Percentiles rank a stretch among this genome's conserved stretches.
Conservation (phyloP, 2,888 invertebrate genomes). For the Cenopis cana region DNA sequence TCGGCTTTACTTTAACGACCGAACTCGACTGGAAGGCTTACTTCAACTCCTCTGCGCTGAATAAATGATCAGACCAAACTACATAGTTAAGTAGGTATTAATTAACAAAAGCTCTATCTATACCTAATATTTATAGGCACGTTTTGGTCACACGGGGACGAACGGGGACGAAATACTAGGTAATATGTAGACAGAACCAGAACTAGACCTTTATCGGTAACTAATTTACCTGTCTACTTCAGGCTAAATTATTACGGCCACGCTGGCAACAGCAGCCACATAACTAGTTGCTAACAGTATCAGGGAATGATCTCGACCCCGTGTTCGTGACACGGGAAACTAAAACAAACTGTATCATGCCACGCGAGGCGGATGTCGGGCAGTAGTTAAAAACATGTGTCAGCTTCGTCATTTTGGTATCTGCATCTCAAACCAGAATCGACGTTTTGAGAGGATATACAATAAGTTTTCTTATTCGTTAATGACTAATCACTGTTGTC, state of each 20-base stretch:
- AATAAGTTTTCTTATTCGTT: slow-evolving; percentile 26
- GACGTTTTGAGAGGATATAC: not conserved
- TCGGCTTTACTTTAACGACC: slow-evolving; percentile 23
- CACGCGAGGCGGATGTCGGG: slow-evolving; percentile 10
- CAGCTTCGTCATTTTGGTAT: not conserved
- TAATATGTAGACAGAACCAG: not conserved
- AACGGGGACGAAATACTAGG: not conserved
- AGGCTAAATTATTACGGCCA: slow-evolving; percentile 30
- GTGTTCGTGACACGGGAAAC: slow-evolving; percentile 34
- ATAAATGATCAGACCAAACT: slow-evolving; percentile 28
- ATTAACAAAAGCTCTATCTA: not conserved
- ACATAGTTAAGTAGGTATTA: slow-evolving; percentile 5
- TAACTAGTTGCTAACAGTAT: slow-evolving; percentile 53
- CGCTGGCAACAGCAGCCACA: slow-evolving; percentile 47
- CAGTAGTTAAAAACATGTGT: not conserved
- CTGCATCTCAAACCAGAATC: not conserved
- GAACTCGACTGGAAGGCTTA: slow-evolving; percentile 9
- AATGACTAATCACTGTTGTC: slow-evolving; percentile 43
- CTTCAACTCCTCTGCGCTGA: slow-evolving; percentile 24
- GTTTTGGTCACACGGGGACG: not conserved
- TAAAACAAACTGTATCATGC: slow-evolving; percentile 29
- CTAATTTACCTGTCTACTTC: slow-evolving; percentile 29
- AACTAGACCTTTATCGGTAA: slow-evolving; percentile 28
- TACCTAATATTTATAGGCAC: slow-evolving; percentile 12
- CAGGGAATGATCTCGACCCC: slow-evolving; percentile 46